Evolutionary conservation across 1,140 invertebrate genomes (phyloP).

Genomic region (Pinna nobilis): DNA sequence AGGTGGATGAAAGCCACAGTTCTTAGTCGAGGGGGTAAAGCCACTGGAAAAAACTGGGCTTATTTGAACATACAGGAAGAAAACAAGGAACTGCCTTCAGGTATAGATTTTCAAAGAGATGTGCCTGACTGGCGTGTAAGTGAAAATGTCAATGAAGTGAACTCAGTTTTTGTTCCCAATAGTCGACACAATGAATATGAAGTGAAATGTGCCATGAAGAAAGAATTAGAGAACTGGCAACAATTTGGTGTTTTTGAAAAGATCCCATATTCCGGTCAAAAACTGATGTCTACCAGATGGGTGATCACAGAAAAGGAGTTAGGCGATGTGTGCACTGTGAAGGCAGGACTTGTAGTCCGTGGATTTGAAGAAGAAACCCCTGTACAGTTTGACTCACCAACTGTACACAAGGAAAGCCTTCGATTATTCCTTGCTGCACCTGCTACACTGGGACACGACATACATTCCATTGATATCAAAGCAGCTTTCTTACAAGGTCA

Average conservation of each 20-base stretch:
- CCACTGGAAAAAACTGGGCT: constrained; percentile 12
- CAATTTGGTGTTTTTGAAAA: no score
- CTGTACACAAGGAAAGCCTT: constrained; percentile 21
- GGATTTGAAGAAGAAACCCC: constrained; percentile 34
- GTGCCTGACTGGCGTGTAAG: constrained; percentile 15
- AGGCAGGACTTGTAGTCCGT: constrained; percentile 34
- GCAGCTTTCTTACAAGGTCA: constrained; percentile 36
- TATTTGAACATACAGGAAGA: neutral
- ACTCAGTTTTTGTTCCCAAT: neutral
- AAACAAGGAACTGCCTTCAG: constrained; percentile 14
- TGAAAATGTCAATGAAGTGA: constrained; percentile 15
- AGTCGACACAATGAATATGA: neutral
- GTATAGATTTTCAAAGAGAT: constrained; percentile 24
- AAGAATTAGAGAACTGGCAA: constrained; percentile 8
- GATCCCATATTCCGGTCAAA: no score
- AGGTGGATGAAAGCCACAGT: constrained; percentile 16
- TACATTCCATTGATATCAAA: constrained; percentile 38
- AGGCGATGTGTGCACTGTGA: neutral
- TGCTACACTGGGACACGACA: constrained; percentile 18
- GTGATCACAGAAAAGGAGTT: neutral
- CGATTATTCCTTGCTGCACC: constrained; percentile 14
- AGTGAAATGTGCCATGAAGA: neutral
- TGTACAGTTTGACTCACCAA: neutral
- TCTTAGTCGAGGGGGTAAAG: constrained; percentile 37
- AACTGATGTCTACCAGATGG: no score